These are phyloP conservation scores for Cacatua alba DNA, from an alignment of 2,113 vertebrate genomes.

Conservation along the genomic window DNA sequence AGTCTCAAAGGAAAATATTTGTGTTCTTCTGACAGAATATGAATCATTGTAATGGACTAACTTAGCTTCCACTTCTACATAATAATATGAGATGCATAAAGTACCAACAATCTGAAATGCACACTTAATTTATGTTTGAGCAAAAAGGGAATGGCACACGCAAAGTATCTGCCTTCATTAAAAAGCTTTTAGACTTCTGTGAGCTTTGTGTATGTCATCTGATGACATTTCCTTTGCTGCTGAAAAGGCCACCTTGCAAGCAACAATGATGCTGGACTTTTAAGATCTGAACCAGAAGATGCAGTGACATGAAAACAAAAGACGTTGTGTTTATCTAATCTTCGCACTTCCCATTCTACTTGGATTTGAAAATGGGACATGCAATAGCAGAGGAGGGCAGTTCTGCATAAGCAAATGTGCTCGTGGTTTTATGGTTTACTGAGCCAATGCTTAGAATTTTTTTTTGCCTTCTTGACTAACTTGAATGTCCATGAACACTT, in stretches of 20 bases:
- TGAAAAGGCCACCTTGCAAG: constrained; percentile 10
- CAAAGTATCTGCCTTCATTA: background rate
- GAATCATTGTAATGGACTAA: background rate
- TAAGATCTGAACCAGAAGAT: background rate
- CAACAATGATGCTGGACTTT: background rate
- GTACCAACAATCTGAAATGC: background rate
- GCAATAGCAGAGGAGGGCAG: background rate
- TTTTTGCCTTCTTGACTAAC: background rate
- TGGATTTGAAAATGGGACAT: background rate
- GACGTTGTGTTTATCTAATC: background rate
- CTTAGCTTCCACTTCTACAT: background rate
- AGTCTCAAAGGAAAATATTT: background rate
- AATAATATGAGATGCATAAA: background rate
- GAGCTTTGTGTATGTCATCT: background rate
- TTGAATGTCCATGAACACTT: background rate
- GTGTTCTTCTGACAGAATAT: constrained; percentile 2
- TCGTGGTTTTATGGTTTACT: background rate
- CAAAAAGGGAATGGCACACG: background rate
- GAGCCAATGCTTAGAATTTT: background rate
- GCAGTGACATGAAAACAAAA: background rate
- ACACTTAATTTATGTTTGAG: background rate
- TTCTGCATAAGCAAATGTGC: background rate
- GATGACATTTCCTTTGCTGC: background rate
- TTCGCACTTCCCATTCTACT: background rate
- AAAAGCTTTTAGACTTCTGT: background rate